Evolutionary conservation across 2,888 invertebrate genomes (phyloP).

Genomic region (Chalcis sispes): DNA sequence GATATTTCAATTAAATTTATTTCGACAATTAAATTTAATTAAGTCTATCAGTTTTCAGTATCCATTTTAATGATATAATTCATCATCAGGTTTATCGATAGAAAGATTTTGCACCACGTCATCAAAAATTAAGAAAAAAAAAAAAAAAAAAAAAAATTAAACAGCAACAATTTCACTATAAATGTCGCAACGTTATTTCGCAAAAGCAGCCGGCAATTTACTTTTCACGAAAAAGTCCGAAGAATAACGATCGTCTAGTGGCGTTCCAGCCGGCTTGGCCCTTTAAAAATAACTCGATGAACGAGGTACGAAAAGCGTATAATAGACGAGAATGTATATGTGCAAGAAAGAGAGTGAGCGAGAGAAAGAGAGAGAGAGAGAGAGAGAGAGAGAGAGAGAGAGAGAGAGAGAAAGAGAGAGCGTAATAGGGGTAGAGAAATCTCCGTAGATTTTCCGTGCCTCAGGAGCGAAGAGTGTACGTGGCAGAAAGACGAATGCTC

Average conservation of each 20-base stretch:
- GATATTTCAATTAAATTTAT: too few relatives aligned
- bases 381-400: constrained; percentile 11
- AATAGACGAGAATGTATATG: too few relatives aligned
- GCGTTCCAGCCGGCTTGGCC: background rate
- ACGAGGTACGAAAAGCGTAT: constrained; percentile 58
- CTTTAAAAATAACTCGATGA: constrained; percentile 53
- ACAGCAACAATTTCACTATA: too few relatives aligned
- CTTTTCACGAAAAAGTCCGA: background rate
- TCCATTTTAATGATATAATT: too few relatives aligned
- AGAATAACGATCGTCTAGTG: background rate
- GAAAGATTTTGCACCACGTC: too few relatives aligned
- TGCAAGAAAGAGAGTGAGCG: background rate
- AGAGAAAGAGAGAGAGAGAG: constrained; percentile 10
- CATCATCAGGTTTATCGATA: too few relatives aligned
- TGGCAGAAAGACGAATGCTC: constrained; percentile 59
- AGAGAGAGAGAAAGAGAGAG: constrained; percentile 3
- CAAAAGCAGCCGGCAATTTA: background rate
- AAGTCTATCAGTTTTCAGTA: too few relatives aligned
- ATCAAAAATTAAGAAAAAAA: too few relatives aligned
- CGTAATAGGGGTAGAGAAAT: constrained; percentile 46
- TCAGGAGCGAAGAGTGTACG: constrained; percentile 43
- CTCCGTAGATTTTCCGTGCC: constrained; percentile 49
- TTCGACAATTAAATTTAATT: too few relatives aligned
- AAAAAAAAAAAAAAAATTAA: too few relatives aligned
- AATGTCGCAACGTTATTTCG: too few relatives aligned